A percentile compares a stretch with the other conserved stretches of the same genome.
Evolutionary conservation across 2,888 invertebrate genomes (phyloP).

Genomic region (Pachliopta kotzebuea): DNA sequence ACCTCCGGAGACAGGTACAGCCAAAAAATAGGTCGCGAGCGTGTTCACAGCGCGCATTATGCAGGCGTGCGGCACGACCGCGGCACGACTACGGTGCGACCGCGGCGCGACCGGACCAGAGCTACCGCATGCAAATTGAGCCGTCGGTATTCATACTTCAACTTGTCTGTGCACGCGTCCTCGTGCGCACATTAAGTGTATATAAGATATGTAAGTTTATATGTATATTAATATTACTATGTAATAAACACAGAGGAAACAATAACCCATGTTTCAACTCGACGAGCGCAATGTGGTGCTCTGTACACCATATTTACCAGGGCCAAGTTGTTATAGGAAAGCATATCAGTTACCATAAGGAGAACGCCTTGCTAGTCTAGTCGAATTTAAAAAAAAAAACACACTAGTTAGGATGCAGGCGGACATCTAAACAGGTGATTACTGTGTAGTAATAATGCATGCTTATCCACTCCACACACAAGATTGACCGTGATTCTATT

Average conservation of each 20-base stretch:
- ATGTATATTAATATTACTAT: not conserved
- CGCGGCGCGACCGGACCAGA: conserved; percentile 13
- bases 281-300: too few species aligned
- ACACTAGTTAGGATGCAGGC: too few species aligned
- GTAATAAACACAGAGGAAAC: not conserved
- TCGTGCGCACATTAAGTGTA: not conserved
- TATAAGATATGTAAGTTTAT: not conserved
- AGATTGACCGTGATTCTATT: too few species aligned
- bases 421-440: too few species aligned
- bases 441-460: too few species aligned
- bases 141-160: conserved; percentile 1
- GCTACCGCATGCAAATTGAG: conserved; percentile 36
- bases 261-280: too few species aligned
- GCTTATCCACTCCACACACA: too few species aligned
- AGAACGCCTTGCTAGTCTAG: too few species aligned
- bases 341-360: too few species aligned
- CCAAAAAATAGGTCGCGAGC: conserved; percentile 74
- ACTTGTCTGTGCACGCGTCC: not conserved
- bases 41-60: conserved; percentile 60
- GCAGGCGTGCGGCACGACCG: conserved; percentile 76
- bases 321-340: too few species aligned
- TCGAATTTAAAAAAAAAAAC: too few species aligned
- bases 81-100: conserved; percentile 30
- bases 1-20: conserved; percentile 61
- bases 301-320: too few species aligned